Evolutionary conservation across 2,888 invertebrate species (phyloP), one percentile per base, ranked within the genome.

Genomic region (Meghimatium bilineatum): DNA sequence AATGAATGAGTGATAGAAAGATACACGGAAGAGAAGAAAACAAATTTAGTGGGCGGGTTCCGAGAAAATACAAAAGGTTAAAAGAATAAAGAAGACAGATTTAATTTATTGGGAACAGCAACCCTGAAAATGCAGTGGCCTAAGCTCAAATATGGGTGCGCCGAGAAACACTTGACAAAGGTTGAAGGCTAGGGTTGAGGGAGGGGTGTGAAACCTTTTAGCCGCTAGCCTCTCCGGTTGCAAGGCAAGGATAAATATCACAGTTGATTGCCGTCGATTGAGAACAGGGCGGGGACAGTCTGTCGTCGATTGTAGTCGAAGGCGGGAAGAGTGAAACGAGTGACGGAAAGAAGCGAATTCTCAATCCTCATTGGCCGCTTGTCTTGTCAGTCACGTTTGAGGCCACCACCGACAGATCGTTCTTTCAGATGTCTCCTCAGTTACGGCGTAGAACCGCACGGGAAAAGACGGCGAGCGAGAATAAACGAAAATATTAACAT

Each of bases 181-280:
- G 72, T 72, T 17, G 72, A 49, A n/a, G 44, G 49, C 32, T 29
- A 26, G 0, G 38, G 38, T 17, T 17, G 23, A n/a, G 71, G 26
- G 71, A 38, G 72, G 38, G 38, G 71, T 23, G 38, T 38, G 38
- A 38, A 71, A 66, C 38, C 38, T 71, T 71, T 71, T 71, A 63
- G 56, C 69, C 71, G 77, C 66, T 29, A 52, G 74, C 72, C 71
- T 36, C 80, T 74, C 60, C 38, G 63, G 56, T 60, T 74, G 79
- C 44, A 66, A 26, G 72, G 75, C n/a, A 72, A 63, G 49, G 29
- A 79, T 44, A 44, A 44, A 38, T 44, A 63, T 72, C 63, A 60
- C 34, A 49, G 44, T 66, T 80, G 80, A 80, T 80, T 84, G 84
- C 80, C 80, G 80, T 74, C 80, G 76, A 76, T 80, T 56, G 80